Evolutionary conservation across 2,888 invertebrate genomes (phyloP), one percentile per base, ranked within the genome.

Genomic region (Monoplex corrugatus): DNA sequence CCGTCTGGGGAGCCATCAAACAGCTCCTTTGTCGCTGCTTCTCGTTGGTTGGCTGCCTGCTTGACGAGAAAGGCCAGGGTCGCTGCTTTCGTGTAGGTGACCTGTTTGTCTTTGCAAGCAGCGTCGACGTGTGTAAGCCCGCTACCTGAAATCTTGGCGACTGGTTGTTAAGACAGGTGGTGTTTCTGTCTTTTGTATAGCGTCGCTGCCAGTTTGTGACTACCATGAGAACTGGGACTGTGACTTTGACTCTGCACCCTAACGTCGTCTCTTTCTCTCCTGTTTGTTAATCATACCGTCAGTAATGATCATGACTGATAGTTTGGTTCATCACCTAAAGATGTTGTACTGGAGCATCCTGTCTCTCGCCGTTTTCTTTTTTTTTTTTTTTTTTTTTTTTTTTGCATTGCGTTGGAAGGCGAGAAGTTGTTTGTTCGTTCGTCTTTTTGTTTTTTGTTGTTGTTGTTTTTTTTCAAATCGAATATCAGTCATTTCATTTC

Each of bases 1-100:
- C 91, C 5, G 93, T 95, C 6, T 95, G 94, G 94, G 93, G 92
- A 92, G 57, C 38, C 1, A 23, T 0, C 2, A 6, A 28, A 68
- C 43, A 3, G 28, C 78, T 43, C 40, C 40, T 2, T 28, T 28
- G 23, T 43, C 40, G 6, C 28, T 43, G 40, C 78, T 43, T 43
- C 10, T 23, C 78, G 32, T 23, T 43, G 28, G 19, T 32, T 3
- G 28, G 40, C 40, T 10, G 82, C 50, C 84, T 45, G 23, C 16
- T 23, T 32, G 35, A 83, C 57, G 45, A 35, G 57, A 32, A 13
- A 45, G 32, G 50, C 78, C 3, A n/a, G 50, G 19, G 32, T 44
- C 19, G 38, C 28, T 84, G 68, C 28, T n/a, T 68, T 68, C 28
- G 23, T 23, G 28, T 6, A 28, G 28, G 68, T 13, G 68, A 68